Percentiles rank a stretch among this genome's conserved stretches.
Evolutionary conservation across 2,113 vertebrate species (phyloP).

Genomic region (Hydrochoerus hydrochaeris): DNA sequence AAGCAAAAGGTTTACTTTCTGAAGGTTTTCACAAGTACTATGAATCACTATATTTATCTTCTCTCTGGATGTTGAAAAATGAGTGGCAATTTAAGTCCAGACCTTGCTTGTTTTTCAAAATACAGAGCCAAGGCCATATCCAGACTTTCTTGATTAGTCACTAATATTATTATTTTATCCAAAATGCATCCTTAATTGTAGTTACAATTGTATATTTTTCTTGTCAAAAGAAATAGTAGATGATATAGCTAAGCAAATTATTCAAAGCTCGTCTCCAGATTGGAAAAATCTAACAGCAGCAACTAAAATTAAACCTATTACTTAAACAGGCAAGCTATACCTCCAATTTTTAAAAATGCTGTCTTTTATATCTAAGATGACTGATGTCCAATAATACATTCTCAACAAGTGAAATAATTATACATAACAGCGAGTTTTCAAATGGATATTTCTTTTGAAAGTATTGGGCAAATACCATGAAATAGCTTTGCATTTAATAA

Average conservation of each 20-base stretch:
- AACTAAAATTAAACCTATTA: conserved; percentile 43
- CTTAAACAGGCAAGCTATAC: background rate
- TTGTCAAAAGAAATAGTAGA: conserved; percentile 11
- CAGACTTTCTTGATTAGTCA: conserved; percentile 30
- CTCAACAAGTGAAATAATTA: conserved; percentile 38
- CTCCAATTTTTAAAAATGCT: conserved; percentile 51
- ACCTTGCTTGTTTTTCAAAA: conserved; percentile 61
- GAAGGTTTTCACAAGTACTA: conserved; percentile 77
- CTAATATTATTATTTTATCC: background rate
- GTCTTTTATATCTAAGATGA: conserved; percentile 65
- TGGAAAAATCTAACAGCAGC: background rate
- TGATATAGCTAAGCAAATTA: background rate
- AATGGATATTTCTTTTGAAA: conserved; percentile 56
- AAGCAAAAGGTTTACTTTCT: conserved; percentile 81
- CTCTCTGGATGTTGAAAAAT: conserved; percentile 70
- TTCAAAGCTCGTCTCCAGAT: background rate
- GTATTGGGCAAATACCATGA: conserved; percentile 48
- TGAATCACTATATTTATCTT: conserved; percentile 83
- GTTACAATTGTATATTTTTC: background rate
- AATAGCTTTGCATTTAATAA: conserved; percentile 52
- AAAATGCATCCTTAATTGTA: conserved; percentile 28
- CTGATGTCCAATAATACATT: conserved; percentile 55
- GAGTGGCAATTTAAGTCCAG: conserved; percentile 69
- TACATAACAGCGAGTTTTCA: conserved; percentile 18
- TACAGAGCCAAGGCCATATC: background rate